Percentiles rank a stretch among this genome's conserved stretches.
Conservation (phyloP, 2,888 invertebrate species). For the Erpobdella octoculata region DNA sequence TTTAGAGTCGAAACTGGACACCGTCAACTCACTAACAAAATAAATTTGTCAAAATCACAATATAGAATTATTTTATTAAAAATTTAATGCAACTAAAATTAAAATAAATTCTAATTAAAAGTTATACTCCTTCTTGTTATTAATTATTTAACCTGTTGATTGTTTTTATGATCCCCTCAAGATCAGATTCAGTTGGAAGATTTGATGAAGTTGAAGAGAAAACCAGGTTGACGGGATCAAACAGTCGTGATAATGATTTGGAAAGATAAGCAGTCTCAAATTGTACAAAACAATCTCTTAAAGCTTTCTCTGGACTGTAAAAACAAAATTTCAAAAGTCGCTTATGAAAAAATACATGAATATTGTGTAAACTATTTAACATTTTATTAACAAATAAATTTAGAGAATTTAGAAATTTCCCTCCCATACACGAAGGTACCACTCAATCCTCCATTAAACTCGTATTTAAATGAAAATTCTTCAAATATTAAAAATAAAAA, state of each 20-base stretch:
- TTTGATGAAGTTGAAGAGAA: conserved; percentile 59
- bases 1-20: conserved; percentile 73
- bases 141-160: conserved; percentile 52
- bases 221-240: conserved; percentile 77
- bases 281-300: conserved; percentile 57
- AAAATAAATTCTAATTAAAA: too few species aligned
- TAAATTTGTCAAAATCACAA: not conserved
- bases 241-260: conserved; percentile 68
- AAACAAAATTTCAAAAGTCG: not conserved
- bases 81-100: too few species aligned
- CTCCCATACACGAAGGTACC: too few species aligned
- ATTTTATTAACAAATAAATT: too few species aligned
- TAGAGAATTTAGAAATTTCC: too few species aligned
- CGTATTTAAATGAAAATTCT: not conserved
- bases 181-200: conserved; percentile 65
- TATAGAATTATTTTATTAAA: not conserved
- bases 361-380: not conserved
- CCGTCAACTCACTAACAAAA: conserved; percentile 63
- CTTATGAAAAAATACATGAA: not conserved
- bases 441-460: too few species aligned
- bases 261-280: conserved; percentile 80
- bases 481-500: not conserved
- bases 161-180: conserved; percentile 59
- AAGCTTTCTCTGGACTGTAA: conserved; percentile 51
- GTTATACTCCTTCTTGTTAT: too few species aligned